Conservation (phyloP, 2,888 invertebrate species). For the Cloeon dipterum region DNA sequence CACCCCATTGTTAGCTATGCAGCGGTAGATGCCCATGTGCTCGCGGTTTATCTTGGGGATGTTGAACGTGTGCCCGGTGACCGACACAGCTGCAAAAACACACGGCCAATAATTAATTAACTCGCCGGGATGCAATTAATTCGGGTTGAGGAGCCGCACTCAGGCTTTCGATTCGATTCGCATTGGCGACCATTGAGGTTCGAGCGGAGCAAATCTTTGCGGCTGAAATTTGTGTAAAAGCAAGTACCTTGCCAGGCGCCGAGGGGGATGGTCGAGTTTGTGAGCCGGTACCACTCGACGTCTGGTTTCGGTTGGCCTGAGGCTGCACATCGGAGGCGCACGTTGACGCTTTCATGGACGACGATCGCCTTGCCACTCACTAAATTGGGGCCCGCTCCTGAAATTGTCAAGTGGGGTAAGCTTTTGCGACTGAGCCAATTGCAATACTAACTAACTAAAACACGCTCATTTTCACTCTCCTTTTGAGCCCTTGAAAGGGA, state of each 20-base stretch:
- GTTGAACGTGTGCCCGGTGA: conserved; percentile 53
- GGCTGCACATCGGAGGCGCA: conserved; percentile 60
- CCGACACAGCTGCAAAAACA: conserved; percentile 34
- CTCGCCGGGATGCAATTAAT: no score
- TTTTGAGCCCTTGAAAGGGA: no score
- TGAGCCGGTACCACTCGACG: conserved; percentile 51
- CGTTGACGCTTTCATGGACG: conserved; percentile 56
- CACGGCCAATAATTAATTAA: background rate
- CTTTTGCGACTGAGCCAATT: no score
- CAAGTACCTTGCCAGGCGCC: conserved; percentile 42
- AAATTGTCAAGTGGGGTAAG: no score
- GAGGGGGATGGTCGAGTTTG: conserved; percentile 34
- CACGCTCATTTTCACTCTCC: no score
- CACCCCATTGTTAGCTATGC: conserved; percentile 67
- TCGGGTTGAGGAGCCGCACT: no score
- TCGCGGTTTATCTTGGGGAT: conserved; percentile 48
- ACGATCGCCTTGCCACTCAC: conserved; percentile 25
- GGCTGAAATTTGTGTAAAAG: no score
- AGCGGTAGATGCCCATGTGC: conserved; percentile 54
- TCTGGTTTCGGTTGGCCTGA: conserved; percentile 53
- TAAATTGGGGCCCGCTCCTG: background rate
- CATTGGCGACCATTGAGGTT: no score
- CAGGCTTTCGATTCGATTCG: no score
- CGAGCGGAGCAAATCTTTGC: no score
- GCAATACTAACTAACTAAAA: no score